Base-by-base conservation (phyloP, 2,888 invertebrate genomes). In the Cerastis rubricosa region DNA sequence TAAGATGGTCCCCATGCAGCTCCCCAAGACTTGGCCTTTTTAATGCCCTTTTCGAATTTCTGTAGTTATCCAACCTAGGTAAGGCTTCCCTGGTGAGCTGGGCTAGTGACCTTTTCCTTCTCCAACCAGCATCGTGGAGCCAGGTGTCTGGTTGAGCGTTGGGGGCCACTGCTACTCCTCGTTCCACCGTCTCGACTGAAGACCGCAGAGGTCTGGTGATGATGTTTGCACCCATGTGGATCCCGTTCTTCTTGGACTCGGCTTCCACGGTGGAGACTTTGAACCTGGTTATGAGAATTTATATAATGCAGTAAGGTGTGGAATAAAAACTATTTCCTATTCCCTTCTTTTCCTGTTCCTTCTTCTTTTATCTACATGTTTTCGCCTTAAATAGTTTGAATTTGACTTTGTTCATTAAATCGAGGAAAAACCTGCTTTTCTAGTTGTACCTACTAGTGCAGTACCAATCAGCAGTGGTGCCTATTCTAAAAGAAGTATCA, bases 21-120 rank as follows among this genome's bases (percentile, higher is more conserved):
- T 98, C 98, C 35, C 98, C 98, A 76, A 99, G 96, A 43, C 98
- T 98, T 1, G 99, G 99, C 83, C 99, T 97, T 92, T 98, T 98
- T 71, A 97, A 94, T 0, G 98, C 98, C 86, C 98, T 97, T 89
- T 98, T 97, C 0, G 98, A 98, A 92, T 98, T 98, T 90, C 98
- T 97, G 92, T 99, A 99, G 93, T 98, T 98, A 91, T 98, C 98
- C 94, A 98, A 97, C 76, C 98, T 96, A 0, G 99, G 99, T 57
- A 99, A 92, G 2, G 98, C 98, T 93, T 99, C 99, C 87, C 98
- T 97, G 0, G 98, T 98, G 76, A 98, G 95, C 88, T 98, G 98
- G 2, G 97, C 97, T 86, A 98, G 91, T 3, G 97, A 97, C 43
- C 97, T 93, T 88, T 97, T 97, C 79, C 97, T 91, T 49, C 95